Base-by-base conservation (phyloP, 2,888 invertebrate genomes). In the Xiphydria camelus region DNA sequence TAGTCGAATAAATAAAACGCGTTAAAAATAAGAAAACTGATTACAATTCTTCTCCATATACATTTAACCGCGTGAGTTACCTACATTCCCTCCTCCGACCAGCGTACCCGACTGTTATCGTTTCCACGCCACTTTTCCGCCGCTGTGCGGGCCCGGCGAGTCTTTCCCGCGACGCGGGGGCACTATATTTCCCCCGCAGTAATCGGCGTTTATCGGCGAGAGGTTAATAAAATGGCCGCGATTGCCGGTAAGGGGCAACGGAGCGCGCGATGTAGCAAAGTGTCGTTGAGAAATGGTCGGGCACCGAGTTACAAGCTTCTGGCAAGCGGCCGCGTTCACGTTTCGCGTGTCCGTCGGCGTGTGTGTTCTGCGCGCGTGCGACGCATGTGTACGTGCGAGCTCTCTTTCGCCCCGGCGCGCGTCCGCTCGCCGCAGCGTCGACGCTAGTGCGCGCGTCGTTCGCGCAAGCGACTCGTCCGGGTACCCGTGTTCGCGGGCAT, bases 151-250 rank as follows among this genome's bases (percentile, higher is more conserved):
- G n/a, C n/a, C n/a, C n/a, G n/a, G n/a, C n/a, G 22, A 36, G 22
- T 22, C 36, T 36, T 36, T 23, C 36, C 22, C 36, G 18, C 23
- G 22, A 22, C 20, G 32, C 12, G 20, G 29, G 21, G 15, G 31
- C 21, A 40, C 19, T 40, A 26, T 18, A 33, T 18, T n/a, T 33
- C 18, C n/a, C 23, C 23, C 6, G 23, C n/a, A 23, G 33, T 17
- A 17, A 18, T n/a, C 33, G 33, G 33, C 14, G 33, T 33, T 33
- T 33, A 33, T 33, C 33, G 33, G 33, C 14, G 33, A 33, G 33
- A 33, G 33, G 33, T 33, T 33, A 33, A 33, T 33, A 33, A 33
- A 33, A 18, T 33, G 33, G 33, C 33, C 33, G 33, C 33, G 33
- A 33, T 33, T 33, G 33, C 18, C 33, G 14, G 33, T 18, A 18